Evolutionary conservation across 2,888 invertebrate species (phyloP).

Genomic region (Plagiodera versicolora): DNA sequence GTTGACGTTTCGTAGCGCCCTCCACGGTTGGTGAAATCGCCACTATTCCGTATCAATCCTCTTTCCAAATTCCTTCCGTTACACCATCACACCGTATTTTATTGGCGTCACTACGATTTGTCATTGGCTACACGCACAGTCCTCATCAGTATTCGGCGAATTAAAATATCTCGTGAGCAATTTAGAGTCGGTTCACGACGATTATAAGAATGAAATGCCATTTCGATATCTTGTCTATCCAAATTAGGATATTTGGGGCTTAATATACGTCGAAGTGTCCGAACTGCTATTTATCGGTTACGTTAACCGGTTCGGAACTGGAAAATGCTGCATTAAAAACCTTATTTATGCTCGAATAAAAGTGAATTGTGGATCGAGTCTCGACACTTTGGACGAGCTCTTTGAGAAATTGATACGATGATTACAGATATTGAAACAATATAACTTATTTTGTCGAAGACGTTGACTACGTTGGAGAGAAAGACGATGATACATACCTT

Average conservation of each 20-base stretch:
- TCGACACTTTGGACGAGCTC: constrained; percentile 27
- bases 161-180: constrained; percentile 21
- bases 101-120: constrained; percentile 1
- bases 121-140: constrained; percentile 13
- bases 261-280: constrained; percentile 27
- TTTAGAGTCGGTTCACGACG: constrained; percentile 9
- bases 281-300: constrained; percentile 39
- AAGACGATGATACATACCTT: background rate
- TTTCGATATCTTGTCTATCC: constrained; percentile 41
- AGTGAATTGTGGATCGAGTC: constrained; percentile 39
- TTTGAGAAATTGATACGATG: constrained; percentile 11
- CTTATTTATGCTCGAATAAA: constrained; percentile 41
- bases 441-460: background rate
- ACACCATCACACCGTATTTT: background rate
- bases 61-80: background rate
- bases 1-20: too few relatives aligned
- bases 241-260: constrained; percentile 40
- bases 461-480: background rate
- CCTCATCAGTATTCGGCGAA: constrained; percentile 17
- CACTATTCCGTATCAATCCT: too few relatives aligned
- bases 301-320: constrained; percentile 40
- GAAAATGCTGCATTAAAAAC: constrained; percentile 40
- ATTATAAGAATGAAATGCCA: constrained; percentile 33
- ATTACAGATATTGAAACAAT: background rate
- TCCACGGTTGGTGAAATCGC: too few relatives aligned